Conservation (phyloP, 35 echinoderm and acorn worm species). For the Chiridota heheva region DNA sequence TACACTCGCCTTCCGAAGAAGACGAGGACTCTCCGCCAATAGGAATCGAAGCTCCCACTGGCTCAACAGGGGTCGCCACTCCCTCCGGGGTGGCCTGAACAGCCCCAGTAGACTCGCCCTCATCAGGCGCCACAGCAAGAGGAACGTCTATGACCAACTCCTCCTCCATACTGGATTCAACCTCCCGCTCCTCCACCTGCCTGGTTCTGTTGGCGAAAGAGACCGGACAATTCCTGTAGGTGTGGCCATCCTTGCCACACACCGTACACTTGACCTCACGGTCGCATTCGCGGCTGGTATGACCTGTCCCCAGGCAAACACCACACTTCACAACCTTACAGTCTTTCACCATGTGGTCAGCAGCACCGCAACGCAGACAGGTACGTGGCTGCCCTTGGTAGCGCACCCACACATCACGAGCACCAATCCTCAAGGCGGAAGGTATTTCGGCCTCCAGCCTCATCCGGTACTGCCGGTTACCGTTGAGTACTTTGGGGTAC, state of each 20-base stretch:
- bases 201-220: slow-evolving; percentile 26
- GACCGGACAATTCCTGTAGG: slow-evolving; percentile 12
- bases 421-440: not conserved
- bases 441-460: not conserved
- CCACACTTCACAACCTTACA: slow-evolving; percentile 11
- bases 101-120: not conserved
- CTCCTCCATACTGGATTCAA: not conserved
- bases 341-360: slow-evolving; percentile 13
- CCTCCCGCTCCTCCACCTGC: not conserved
- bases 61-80: not conserved
- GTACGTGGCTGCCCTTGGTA: slow-evolving; percentile 44
- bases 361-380: slow-evolving; percentile 27
- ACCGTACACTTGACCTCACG: slow-evolving; percentile 18
- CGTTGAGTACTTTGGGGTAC: slow-evolving; percentile 27
- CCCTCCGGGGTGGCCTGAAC: not conserved
- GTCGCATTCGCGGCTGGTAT: slow-evolving; percentile 7
- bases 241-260: slow-evolving; percentile 28
- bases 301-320: slow-evolving; percentile 7
- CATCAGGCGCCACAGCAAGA: not conserved
- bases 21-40: not conserved
- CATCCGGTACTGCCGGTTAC: slow-evolving; percentile 29
- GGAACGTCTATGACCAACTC: not conserved
- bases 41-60: not conserved
- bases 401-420: slow-evolving; percentile 19
- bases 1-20: no score